Base-by-base conservation (phyloP, 2,113 vertebrate genomes). In the Megaptera novaeangliae region DNA sequence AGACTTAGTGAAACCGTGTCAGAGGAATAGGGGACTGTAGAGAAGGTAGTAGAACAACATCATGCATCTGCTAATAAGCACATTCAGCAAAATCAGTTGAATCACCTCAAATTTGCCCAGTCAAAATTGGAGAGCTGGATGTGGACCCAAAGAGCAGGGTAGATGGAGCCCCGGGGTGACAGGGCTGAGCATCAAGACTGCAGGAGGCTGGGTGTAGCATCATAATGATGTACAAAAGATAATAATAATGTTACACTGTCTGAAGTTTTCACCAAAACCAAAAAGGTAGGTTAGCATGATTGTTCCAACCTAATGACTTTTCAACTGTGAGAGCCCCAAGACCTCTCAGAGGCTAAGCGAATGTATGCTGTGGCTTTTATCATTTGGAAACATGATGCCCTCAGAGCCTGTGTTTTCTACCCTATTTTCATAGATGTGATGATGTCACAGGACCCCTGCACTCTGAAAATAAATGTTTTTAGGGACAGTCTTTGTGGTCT, bases 391-490 rank as follows among this genome's bases (percentile, higher is more conserved):
- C 36, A n/a, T 6, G 29, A 7, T 17, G 49, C 46, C 15, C n/a
- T 39, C 2, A n/a, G 21, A 75, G 20, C n/a, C 27, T 88, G 34
- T 61, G 31, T 83, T 74, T 82, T n/a, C 88, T 94, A 11, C 63
- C 44, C 41, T 59, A 18, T 86, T 66, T 91, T 72, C 36, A 68
- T 49, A 97, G 88, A 78, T 69, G 57, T 29, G 36, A 9, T 91
- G 95, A 46, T 77, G n/a, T 87, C 68, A 59, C 44, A 17, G 88
- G 92, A 23, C 17, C 85, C 55, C 59, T 66, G 46, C 6, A 52
- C 85, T 57, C 91, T 81, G 55, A 84, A 59, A 93, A 97, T 97
- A 95, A 97, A 95, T 64, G 78, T 80, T 87, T 95, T 74, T 63
- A 86, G 86, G 82, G 34, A 72, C 12, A 49, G 39, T 25, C 82